These are phyloP conservation scores for Palythoa heliodiscus DNA, from an alignment of 92 coral and sea anemone species.

Conservation along the genomic window DNA sequence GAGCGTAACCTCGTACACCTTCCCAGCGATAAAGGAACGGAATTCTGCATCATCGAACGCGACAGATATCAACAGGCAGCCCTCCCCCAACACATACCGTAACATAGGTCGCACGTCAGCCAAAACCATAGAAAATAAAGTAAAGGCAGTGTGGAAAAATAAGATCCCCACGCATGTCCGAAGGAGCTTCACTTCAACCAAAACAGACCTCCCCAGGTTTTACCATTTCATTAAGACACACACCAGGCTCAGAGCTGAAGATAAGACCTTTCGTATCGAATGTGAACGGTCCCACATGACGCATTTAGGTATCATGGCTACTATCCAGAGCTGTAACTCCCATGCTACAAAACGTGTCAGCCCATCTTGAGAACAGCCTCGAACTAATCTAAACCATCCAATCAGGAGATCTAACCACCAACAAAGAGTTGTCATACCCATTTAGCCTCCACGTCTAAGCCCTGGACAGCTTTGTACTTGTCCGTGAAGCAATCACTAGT, in stretches of 20 bases:
- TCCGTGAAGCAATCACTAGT: slow-evolving; percentile 43
- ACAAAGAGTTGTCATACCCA: slow-evolving; percentile 46
- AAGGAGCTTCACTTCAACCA: too few relatives aligned
- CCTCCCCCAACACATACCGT: neutral
- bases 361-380: too few relatives aligned
- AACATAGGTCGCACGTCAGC: neutral
- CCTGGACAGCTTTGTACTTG: slow-evolving; percentile 45
- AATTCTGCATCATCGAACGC: neutral
- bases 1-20: slow-evolving; percentile 14
- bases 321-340: slow-evolving; percentile 44
- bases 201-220: too few relatives aligned
- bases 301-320: slow-evolving; percentile 37
- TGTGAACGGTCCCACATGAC: slow-evolving; percentile 39
- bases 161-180: too few relatives aligned
- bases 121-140: too few relatives aligned
- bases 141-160: too few relatives aligned
- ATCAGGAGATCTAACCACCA: too few relatives aligned
- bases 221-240: slow-evolving; percentile 42
- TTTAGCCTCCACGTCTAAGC: slow-evolving; percentile 57
- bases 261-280: slow-evolving; percentile 17
- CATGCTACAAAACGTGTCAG: neutral
- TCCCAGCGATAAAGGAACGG: too few relatives aligned
- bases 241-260: slow-evolving; percentile 45
- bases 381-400: too few relatives aligned
- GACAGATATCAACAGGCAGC: slow-evolving; percentile 36